Conservation (phyloP, 2,888 invertebrate genomes). For the Selenia dentaria region DNA sequence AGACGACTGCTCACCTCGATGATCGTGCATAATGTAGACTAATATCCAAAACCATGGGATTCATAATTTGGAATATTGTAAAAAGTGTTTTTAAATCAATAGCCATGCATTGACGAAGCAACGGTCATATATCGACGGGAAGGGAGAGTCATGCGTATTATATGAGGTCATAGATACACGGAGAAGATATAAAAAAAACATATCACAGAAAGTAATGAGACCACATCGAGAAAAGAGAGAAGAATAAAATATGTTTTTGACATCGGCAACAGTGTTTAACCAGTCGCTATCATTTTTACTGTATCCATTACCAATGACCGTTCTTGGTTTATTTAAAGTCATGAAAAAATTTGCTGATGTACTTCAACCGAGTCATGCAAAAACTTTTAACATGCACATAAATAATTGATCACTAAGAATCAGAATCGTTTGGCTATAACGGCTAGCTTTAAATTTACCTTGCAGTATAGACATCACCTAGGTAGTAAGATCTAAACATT, state of each 20-base stretch:
- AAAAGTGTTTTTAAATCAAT: conserved; percentile 55
- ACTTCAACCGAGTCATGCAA: conserved; percentile 57
- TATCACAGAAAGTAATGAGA: conserved; percentile 53
- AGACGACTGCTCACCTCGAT: conserved; percentile 70
- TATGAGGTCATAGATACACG: conserved; percentile 69
- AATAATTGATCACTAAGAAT: conserved; percentile 42
- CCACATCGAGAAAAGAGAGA: conserved; percentile 47
- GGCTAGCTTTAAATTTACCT: conserved; percentile 53
- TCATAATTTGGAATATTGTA: conserved; percentile 56
- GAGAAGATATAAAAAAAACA: conserved; percentile 55
- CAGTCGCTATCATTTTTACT: conserved; percentile 46
- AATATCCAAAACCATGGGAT: conserved; percentile 52
- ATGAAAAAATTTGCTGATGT: conserved; percentile 42
- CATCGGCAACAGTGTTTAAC: too few relatives aligned
- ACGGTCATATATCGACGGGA: conserved; percentile 48
- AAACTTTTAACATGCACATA: conserved; percentile 56
- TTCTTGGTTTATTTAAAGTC: conserved; percentile 32
- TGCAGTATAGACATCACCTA: conserved; percentile 53
- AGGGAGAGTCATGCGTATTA: conserved; percentile 74
- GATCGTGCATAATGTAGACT: conserved; percentile 65
- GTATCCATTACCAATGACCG: conserved; percentile 41
- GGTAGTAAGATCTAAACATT: conserved; percentile 50
- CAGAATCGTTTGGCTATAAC: conserved; percentile 45
- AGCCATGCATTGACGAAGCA: conserved; percentile 79
- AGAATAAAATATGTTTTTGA: conserved; percentile 17